Base-by-base conservation (phyloP, 2,113 vertebrate species). In the Rafetus swinhoei region DNA sequence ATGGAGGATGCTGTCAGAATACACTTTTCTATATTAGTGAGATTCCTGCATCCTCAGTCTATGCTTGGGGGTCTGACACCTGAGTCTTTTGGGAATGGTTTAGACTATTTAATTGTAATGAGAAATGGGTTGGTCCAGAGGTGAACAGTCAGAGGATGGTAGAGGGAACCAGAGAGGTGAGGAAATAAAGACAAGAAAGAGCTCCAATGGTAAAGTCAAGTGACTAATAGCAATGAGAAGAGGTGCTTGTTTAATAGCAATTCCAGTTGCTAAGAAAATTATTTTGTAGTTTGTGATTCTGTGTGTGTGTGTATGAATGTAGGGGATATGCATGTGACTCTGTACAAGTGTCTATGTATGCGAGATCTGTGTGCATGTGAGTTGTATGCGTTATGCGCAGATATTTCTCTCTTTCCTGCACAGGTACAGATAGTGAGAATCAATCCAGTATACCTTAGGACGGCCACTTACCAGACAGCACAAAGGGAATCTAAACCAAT, bases 31-130 rank as follows among this genome's bases (percentile, higher is more conserved):
- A 1, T 29, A 7, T 57, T n/a, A 72, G n/a, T 72, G 54, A 56
- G 53, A 22, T 9, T 27, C 45, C 74, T 21, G 2, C 1, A 29
- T 11, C 6, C 22, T n/a, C 32, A 32, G 0, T 0, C 14, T 83
- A 16, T 24, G 7, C 53, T 50, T 69, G 7, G 24, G 18, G 0
- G 2, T 19, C 69, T 27, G 35, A 76, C 14, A 84, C 27, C 65
- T 22, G 53, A 0, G 2, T 83, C 53, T 52, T 2, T 69, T 35
- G 69, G n/a, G 81, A 88, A 54, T 1, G 0, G 0, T 0, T 24
- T 2, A 53, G 76, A 7, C 2, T 86, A 5, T 9, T 45, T 88
- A 65, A 88, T 60, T 92, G 84, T 22, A 83, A 86, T 56, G 25
- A 92, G 45, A 92, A 85, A 84, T 57, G 53, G 39, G 79, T 79